Base-by-base conservation (phyloP, 2,113 vertebrate species). In the Prochilodus magdalenae region DNA sequence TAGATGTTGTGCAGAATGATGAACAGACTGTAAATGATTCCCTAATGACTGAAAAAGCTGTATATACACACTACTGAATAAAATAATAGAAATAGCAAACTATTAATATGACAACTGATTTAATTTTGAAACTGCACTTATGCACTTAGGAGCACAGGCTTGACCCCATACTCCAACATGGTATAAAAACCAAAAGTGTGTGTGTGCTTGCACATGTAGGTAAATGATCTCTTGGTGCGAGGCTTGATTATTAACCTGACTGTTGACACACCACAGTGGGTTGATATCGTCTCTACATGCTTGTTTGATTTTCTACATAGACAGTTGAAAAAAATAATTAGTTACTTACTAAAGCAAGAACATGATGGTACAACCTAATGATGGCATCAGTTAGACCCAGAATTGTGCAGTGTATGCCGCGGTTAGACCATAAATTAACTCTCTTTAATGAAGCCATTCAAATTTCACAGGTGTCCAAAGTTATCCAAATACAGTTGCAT, bases 211-310 rank as follows among this genome's bases (percentile, higher is more conserved):
- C 15, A 80, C 26, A 77, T 29, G 44, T 75, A 49, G 44, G 24
- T 75, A 65, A 83, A 85, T 84, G 26, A 85, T 85, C 44, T 76
- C 66, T 75, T 24, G 24, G 30, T 47, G 72, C 47, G 53, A 36
- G 29, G 84, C 53, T 88, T 83, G 80, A 86, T 86, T 75, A 89
- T 89, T 86, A 88, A 88, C 87, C 74, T n/a, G 59, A 40, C 73
- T 81, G 80, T 79, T 87, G 82, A 84, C 83, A 83, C 66, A 83
- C 26, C 40, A 80, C 72, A 75, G 75, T 57, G 27, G 30, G 24
- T 13, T 26, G 18, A 18, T 71, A 73, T 74, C 81, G 69, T 87
- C 40, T 80, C 62, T 18, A 40, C 36, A 36, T 20, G 13, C 26
- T 53, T 26, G 30, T 33, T 40, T 55, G n/a, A 8, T 70, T 81